A percentile compares a stretch with the other conserved stretches of the same genome.
phyloP scores from a whole-genome alignment of 2,797 vertebrate genomes.

The Coluber constrictor region DNA sequence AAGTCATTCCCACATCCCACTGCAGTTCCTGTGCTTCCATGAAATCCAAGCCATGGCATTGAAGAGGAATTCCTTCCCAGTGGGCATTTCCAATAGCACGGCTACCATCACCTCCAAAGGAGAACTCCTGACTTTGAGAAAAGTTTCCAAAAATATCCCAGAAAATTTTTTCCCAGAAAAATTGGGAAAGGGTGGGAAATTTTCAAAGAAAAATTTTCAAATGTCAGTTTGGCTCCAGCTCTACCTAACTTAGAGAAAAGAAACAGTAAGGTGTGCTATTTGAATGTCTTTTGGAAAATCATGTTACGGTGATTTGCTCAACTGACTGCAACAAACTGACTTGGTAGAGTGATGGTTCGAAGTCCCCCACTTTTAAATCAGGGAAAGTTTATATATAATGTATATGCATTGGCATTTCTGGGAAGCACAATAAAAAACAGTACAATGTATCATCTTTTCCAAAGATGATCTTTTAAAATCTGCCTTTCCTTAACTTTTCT shows the following conservation, averaged over 20 bases:
- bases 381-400: background rate
- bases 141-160: background rate
- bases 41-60: background rate
- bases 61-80: background rate
- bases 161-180: background rate
- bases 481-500: background rate
- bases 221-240: background rate
- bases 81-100: background rate
- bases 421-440: background rate
- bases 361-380: background rate
- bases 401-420: background rate
- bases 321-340: background rate
- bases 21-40: background rate
- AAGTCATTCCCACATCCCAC: background rate
- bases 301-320: background rate
- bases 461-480: background rate
- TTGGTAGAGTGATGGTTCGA: slow-evolving; percentile 1
- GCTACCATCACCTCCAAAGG: background rate
- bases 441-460: background rate
- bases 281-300: background rate
- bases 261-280: background rate
- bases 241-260: background rate
- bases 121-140: background rate
- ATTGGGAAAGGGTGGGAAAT: background rate
- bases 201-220: background rate